Evolutionary conservation across 2,888 invertebrate genomes (phyloP), one percentile per base, ranked within the genome.

Genomic region (Campoplex nolae): DNA sequence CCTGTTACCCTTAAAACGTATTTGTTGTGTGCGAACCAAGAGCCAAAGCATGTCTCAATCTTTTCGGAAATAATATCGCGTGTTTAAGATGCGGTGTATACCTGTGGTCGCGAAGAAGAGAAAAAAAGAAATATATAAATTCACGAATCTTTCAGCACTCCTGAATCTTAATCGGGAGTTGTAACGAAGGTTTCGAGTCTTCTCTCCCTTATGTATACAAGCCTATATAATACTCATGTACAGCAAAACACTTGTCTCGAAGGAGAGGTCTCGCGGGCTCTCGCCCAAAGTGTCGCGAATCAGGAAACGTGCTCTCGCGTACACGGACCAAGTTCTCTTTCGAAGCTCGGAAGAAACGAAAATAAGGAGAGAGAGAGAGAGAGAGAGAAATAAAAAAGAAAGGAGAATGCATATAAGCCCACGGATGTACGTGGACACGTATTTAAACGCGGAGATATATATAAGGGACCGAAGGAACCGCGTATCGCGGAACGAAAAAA

Each of bases 221-320:
- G 68, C 11, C 23, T n/a, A 42, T 68, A 42, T 68, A 23, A 48
- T 51, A 18, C 45, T 71, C 18, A 51, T 48, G 48, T 54, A 79
- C 58, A 28, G 58, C 70, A 28, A 23, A 23, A 78, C 18, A 42
- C 70, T 65, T 32, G 23, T 28, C 58, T 56, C n/a, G 51, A 28
- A 32, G 45, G 35, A 13, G 70, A 76, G 16, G 23, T 75, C 67
- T 67, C 48, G 42, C 48, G 45, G 45, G 42, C 71, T 83, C 79
- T 71, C 81, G 67, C 77, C 42, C n/a, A 35, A 76, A 88, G 88
- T 88, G 88, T 84, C 89, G 85, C 86, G 86, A 88, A 88, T 88
- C 86, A 65, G 77, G 86, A 88, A 84, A 86, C 86, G 76, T 86
- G 83, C 85, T 70, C 75, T 54, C 65, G 32, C 65, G 32, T 73